These are phyloP conservation scores for Drosophila nigricruria DNA, from an alignment of 2,888 invertebrate genomes.

Conservation along the genomic window DNA sequence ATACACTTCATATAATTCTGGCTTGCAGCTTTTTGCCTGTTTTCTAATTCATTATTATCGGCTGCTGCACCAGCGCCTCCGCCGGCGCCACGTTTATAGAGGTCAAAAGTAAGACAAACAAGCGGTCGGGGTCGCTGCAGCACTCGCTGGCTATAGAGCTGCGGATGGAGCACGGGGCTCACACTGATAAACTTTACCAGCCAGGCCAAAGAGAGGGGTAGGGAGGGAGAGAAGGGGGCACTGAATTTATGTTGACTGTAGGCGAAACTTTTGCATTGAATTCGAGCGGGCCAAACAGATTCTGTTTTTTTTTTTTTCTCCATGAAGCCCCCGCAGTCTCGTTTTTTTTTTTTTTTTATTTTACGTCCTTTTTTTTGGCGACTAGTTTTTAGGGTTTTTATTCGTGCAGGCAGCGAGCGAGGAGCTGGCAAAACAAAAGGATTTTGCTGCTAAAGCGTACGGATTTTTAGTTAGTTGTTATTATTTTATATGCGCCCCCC, in stretches of 20 bases:
- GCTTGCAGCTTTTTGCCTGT: slow-evolving; percentile 24
- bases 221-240: slow-evolving; percentile 17
- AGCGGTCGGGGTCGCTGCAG: slow-evolving; percentile 49
- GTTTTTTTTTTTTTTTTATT: slow-evolving; percentile 26
- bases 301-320: slow-evolving; percentile 34
- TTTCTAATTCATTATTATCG: slow-evolving; percentile 76
- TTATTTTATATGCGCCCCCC: slow-evolving; percentile 74
- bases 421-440: slow-evolving; percentile 71
- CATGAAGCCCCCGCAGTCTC: neutral
- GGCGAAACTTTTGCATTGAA: slow-evolving; percentile 79
- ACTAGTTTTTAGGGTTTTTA: slow-evolving; percentile 60
- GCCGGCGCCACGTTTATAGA: slow-evolving; percentile 67
- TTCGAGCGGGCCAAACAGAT: slow-evolving; percentile 80
- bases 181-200: slow-evolving; percentile 73
- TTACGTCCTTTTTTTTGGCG: slow-evolving; percentile 28
- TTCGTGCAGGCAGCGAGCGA: slow-evolving; percentile 19
- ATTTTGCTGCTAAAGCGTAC: slow-evolving; percentile 81
- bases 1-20: slow-evolving; percentile 26
- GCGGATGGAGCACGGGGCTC: slow-evolving; percentile 14
- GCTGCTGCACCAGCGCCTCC: slow-evolving; percentile 33
- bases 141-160: slow-evolving; percentile 13
- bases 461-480: slow-evolving; percentile 81
- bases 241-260: slow-evolving; percentile 76
- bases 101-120: slow-evolving; percentile 81
- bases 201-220: slow-evolving; percentile 42